Evolutionary conservation across 23 tunicate genomes (phyloP).

Genomic region (Botrylloides violaceus): DNA sequence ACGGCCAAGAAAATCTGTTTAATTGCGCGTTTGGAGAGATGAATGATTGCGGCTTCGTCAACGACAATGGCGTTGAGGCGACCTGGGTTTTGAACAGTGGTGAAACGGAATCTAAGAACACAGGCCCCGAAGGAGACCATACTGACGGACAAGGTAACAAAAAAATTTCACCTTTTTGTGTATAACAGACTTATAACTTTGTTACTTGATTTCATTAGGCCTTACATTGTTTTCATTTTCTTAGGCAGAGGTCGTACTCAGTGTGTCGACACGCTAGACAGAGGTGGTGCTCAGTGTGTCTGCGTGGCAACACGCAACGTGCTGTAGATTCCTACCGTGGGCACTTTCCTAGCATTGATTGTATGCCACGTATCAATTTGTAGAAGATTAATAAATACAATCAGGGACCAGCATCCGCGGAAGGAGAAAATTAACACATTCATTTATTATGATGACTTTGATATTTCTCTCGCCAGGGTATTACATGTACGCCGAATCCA

Average conservation of each 20-base stretch:
- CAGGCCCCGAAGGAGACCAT: conserved; percentile 58
- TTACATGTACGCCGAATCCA: conserved; percentile 53
- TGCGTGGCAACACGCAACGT: too few relatives aligned
- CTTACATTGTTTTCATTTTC: too few relatives aligned
- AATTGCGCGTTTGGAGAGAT: conserved; percentile 33
- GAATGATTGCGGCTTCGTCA: conserved; percentile 25
- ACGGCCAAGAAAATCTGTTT: not conserved
- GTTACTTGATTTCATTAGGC: too few relatives aligned
- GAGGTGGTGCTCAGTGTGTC: too few relatives aligned
- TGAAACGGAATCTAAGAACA: conserved; percentile 16
- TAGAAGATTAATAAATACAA: too few relatives aligned
- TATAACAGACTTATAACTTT: too few relatives aligned
- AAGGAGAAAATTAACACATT: too few relatives aligned
- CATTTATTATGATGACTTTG: too few relatives aligned
- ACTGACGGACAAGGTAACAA: conserved; percentile 22
- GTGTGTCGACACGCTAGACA: too few relatives aligned
- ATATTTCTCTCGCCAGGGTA: conserved; percentile 23
- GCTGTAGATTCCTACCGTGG: not conserved
- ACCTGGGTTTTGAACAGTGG: conserved; percentile 25
- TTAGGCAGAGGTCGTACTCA: too few relatives aligned
- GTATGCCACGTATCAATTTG: too few relatives aligned
- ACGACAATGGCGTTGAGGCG: conserved; percentile 16
- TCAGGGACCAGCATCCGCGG: too few relatives aligned
- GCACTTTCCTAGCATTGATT: not conserved
- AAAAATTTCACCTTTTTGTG: not conserved